Base-by-base conservation (phyloP, 2,888 invertebrate genomes). In the Drosophila anomalata region DNA sequence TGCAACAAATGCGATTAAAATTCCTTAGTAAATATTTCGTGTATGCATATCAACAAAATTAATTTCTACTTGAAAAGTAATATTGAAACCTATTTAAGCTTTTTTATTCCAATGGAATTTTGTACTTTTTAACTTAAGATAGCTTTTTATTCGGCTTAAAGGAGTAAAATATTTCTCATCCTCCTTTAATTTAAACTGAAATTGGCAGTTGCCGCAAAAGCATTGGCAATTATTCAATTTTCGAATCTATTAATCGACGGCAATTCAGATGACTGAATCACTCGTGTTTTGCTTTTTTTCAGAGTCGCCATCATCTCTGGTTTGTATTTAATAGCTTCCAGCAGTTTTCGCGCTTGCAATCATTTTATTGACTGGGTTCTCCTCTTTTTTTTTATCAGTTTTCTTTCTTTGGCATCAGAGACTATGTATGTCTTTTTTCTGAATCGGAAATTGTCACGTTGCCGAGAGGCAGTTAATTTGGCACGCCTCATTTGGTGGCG, bases 231-330 rank as follows among this genome's bases (percentile, higher is more conserved):
- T 70, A 79, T 76, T 67, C 48, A 62, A 77, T 79, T 77, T 72
- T 26, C 59, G 59, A 59, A 56, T 67, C 72, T 76, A 73, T 86
- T 79, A 79, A 86, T 74, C 74, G 68, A 56, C 60, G 76, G 53
- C 66, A 86, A 83, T 70, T 66, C 62, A 67, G 66, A 69, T 84
- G 42, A 47, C 24, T 48, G 8, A 26, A 39, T 50, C 46, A 44
- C 56, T 47, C 26, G 3, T 48, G 42, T 51, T n/a, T 26, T 41
- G 68, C 31, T 39, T 50, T 54, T 52, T 47, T 36, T 29, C 51
- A 11, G n/a, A 36, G 24, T 9, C 52, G 52, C 44, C 52, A 44
- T 66, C 47, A 39, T 22, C 22, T 52, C 48, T 31, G 41, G 44
- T 31, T 22, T 36, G 24, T n/a, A 41, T 62, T 73, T 58, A 69